Evolutionary conservation across 2,113 vertebrate species (phyloP).

Genomic region (Tyto alba): DNA sequence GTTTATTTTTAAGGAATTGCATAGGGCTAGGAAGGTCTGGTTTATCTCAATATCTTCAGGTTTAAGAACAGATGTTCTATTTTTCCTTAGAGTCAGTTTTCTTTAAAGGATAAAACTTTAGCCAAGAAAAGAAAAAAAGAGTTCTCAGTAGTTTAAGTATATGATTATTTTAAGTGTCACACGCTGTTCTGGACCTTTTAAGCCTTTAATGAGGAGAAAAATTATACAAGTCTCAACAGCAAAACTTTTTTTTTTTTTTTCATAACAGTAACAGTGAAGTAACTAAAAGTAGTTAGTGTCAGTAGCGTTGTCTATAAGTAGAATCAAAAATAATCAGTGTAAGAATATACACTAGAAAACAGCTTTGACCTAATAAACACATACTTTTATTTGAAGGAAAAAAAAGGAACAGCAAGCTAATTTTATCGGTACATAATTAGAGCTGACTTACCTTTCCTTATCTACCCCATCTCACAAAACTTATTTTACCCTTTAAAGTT

Average conservation of each 20-base stretch:
- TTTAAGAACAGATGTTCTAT: background rate
- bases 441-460: background rate
- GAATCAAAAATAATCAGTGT: background rate
- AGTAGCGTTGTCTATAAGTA: background rate
- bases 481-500: background rate
- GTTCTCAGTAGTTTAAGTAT: background rate
- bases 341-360: background rate
- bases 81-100: background rate
- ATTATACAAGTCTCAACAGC: background rate
- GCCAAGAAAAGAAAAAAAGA: slow-evolving; percentile 1
- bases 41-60: background rate
- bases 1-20: background rate
- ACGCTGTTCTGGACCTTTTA: background rate
- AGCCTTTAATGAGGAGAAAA: background rate
- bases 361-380: background rate
- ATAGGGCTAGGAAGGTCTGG: background rate
- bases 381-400: background rate
- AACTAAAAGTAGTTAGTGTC: background rate
- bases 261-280: background rate
- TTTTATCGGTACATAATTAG: background rate
- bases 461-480: background rate
- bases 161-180: background rate
- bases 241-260: background rate
- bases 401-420: background rate
- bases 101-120: background rate